phyloP scores from a whole-genome alignment of 2,797 vertebrate genomes.

The Acanthiza pusilla region DNA sequence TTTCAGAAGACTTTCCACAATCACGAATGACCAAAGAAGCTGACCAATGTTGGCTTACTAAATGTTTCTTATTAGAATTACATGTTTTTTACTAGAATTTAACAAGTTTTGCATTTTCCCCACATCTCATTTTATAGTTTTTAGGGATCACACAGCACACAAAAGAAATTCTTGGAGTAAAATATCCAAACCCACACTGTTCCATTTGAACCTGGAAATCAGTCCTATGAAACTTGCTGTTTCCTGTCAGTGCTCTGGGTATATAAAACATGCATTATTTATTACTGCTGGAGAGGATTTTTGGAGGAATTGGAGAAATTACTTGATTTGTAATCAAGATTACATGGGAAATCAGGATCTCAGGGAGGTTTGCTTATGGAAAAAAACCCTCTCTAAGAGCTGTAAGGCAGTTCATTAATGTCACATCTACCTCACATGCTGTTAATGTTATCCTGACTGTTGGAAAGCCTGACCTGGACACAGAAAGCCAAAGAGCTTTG shows the following conservation, averaged over 20 bases:
- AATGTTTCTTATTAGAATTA: not conserved
- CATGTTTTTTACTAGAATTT: not conserved
- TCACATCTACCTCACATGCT: not conserved
- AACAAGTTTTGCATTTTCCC: not conserved
- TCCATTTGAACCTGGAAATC: not conserved
- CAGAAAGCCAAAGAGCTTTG: not conserved
- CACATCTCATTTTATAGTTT: not conserved
- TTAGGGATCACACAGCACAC: not conserved
- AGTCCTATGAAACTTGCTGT: not conserved
- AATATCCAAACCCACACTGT: not conserved
- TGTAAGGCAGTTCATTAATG: not conserved
- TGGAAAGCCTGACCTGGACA: not conserved
- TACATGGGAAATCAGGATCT: not conserved
- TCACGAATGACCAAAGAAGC: not conserved
- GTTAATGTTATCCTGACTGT: not conserved
- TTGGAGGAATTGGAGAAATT: not conserved
- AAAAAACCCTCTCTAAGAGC: not conserved
- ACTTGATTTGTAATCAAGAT: not conserved
- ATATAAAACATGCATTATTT: not conserved
- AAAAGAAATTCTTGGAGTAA: not conserved
- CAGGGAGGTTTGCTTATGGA: not conserved
- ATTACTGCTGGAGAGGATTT: not conserved
- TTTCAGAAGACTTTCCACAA: not conserved
- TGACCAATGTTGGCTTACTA: not conserved
- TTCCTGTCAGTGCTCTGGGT: not conserved